Percentiles rank a stretch among this genome's conserved stretches.
Evolutionary conservation across 2,888 invertebrate species (phyloP).

Genomic region (Clostera curtula): DNA sequence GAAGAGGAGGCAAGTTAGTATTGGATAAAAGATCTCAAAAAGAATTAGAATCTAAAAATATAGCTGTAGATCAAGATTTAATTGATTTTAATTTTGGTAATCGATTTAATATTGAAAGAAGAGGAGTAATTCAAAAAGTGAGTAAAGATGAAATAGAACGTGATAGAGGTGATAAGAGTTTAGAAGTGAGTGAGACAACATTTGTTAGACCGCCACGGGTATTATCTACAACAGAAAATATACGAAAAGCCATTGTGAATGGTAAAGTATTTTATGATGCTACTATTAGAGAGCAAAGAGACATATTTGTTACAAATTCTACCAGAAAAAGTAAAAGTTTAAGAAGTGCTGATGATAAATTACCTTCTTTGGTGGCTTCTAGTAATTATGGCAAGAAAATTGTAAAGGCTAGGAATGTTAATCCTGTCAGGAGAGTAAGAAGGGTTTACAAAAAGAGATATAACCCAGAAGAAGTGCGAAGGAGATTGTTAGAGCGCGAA

Average conservation of each 20-base stretch:
- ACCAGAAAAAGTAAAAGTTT: slow-evolving; percentile 37
- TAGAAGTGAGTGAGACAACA: slow-evolving; percentile 65
- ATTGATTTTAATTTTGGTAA: slow-evolving; percentile 57
- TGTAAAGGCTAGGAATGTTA: slow-evolving; percentile 45
- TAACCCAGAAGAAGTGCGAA: slow-evolving; percentile 69
- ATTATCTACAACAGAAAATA: slow-evolving; percentile 56
- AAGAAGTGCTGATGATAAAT: slow-evolving; percentile 27
- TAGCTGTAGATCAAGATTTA: slow-evolving; percentile 51
- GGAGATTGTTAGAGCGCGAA: slow-evolving; percentile 61
- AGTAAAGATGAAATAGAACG: slow-evolving; percentile 61
- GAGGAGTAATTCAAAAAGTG: slow-evolving; percentile 55
- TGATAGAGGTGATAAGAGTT: slow-evolving; percentile 50
- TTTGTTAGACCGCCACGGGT: slow-evolving; percentile 60
- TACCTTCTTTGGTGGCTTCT: slow-evolving; percentile 35
- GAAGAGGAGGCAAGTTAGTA: slow-evolving; percentile 50
- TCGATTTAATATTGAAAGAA: slow-evolving; percentile 48
- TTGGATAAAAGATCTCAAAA: slow-evolving; percentile 60
- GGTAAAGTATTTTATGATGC: slow-evolving; percentile 69
- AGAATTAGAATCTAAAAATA: slow-evolving; percentile 52
- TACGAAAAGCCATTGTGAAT: slow-evolving; percentile 60
- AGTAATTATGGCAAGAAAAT: slow-evolving; percentile 42
- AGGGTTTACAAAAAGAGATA: slow-evolving; percentile 64
- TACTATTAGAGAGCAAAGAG: slow-evolving; percentile 54
- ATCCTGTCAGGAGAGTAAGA: slow-evolving; percentile 59
- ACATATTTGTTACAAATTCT: slow-evolving; percentile 32